These are phyloP conservation scores for Conchocele bisecta DNA, from an alignment of 2,888 invertebrate genomes.

Conservation along the genomic window DNA sequence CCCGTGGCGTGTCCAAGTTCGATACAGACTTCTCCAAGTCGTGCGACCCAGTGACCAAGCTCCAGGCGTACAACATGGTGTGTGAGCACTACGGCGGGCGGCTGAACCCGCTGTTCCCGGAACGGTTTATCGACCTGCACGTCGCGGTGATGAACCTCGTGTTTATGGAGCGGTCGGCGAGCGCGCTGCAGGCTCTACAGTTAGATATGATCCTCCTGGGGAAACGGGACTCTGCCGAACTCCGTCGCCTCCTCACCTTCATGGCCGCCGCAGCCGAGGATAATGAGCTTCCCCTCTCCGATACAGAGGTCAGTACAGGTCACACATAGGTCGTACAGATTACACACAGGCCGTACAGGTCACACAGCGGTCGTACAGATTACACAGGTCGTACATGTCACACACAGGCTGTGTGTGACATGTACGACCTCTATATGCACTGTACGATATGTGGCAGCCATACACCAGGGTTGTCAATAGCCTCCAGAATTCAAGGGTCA, in stretches of 20 bases:
- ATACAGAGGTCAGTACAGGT: no score
- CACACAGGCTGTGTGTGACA: no score
- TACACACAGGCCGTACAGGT: no score
- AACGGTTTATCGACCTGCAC: slow-evolving; percentile 78
- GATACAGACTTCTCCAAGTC: slow-evolving; percentile 71
- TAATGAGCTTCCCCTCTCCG: slow-evolving; percentile 60
- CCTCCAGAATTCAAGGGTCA: no score
- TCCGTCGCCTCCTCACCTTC: slow-evolving; percentile 77
- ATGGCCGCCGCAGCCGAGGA: slow-evolving; percentile 73
- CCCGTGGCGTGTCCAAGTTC: slow-evolving; percentile 73
- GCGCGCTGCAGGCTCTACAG: slow-evolving; percentile 76
- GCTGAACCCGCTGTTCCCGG: slow-evolving; percentile 73
- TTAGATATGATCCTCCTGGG: slow-evolving; percentile 78
- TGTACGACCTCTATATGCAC: no score
- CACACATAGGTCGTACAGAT: no score
- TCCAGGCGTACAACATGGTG: slow-evolving; percentile 76
- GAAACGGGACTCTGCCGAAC: slow-evolving; percentile 71
- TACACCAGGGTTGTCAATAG: no score
- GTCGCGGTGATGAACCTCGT: slow-evolving; percentile 78
- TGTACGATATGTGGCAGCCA: no score
- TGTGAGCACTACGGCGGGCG: slow-evolving; percentile 70
- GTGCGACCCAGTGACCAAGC: slow-evolving; percentile 67
- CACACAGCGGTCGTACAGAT: no score
- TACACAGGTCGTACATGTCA: no score
- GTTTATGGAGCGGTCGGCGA: slow-evolving; percentile 66